Conservation (phyloP, 1,140 invertebrate genomes). For the Dryas iulia region DNA sequence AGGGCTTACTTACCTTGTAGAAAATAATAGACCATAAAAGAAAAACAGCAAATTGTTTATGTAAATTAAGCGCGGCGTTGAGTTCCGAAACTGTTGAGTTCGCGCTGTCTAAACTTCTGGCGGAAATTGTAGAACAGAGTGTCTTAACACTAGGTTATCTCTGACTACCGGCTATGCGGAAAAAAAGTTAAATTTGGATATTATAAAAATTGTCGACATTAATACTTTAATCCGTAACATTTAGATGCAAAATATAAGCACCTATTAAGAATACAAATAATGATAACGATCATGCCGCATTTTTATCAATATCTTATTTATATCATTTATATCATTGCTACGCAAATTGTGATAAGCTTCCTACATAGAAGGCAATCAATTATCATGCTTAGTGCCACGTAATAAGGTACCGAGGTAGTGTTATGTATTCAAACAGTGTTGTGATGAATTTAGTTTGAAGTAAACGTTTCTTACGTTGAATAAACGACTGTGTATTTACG, state of each 20-base stretch:
- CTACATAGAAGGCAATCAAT: slow-evolving; percentile 16
- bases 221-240: too few relatives aligned
- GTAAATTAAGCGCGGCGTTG: too few relatives aligned
- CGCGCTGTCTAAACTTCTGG: too few relatives aligned
- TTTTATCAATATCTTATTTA: slow-evolving; percentile 64
- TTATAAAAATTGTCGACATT: too few relatives aligned
- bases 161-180: too few relatives aligned
- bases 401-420: slow-evolving; percentile 19
- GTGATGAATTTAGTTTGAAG: slow-evolving; percentile 4
- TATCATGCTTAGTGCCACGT: slow-evolving; percentile 27
- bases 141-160: too few relatives aligned
- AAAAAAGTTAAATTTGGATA: too few relatives aligned
- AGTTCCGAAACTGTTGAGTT: too few relatives aligned
- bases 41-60: too few relatives aligned
- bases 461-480: not conserved
- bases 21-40: too few relatives aligned
- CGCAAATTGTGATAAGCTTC: slow-evolving; percentile 57
- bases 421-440: not conserved
- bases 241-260: not conserved
- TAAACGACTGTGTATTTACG: not conserved
- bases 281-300: slow-evolving; percentile 29
- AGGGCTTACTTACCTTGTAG: too few relatives aligned
- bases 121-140: too few relatives aligned
- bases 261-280: not conserved
- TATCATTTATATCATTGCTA: slow-evolving; percentile 64